Conservation (phyloP, 2,113 vertebrate species). For the Odontesthes bonariensis region DNA sequence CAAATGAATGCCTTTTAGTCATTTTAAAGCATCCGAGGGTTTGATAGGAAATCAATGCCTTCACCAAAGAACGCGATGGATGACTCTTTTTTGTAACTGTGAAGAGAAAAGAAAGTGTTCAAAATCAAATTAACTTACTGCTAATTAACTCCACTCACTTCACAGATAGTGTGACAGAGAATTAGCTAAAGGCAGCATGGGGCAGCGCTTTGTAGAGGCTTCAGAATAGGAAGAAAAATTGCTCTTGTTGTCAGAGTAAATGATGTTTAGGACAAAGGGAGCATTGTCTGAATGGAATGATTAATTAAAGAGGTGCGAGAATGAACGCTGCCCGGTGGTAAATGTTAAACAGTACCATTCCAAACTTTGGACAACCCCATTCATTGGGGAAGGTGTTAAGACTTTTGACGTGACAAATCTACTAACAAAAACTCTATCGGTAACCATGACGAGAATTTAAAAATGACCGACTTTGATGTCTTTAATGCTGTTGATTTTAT, state of each 20-base stretch:
- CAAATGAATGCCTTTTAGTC: background rate
- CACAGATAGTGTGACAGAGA: conserved; percentile 17
- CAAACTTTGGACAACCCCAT: background rate
- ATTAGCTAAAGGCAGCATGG: conserved; percentile 3
- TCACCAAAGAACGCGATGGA: conserved; percentile 19
- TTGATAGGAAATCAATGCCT: conserved; percentile 25
- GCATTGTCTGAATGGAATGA: background rate
- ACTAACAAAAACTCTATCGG: no score
- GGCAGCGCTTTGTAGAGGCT: background rate
- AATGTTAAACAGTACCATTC: background rate
- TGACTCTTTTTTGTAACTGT: background rate
- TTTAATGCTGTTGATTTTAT: no score
- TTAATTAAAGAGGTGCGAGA: background rate
- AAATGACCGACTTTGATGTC: no score
- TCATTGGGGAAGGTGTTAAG: no score
- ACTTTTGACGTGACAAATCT: no score
- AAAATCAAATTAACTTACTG: conserved; percentile 30
- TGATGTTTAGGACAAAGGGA: background rate
- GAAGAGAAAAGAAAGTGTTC: conserved; percentile 14
- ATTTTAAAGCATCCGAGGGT: background rate
- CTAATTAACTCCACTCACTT: conserved; percentile 37
- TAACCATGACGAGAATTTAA: no score
- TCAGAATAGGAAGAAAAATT: background rate
- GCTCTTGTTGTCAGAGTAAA: background rate
- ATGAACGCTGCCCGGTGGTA: background rate